Conservation (phyloP, 2,888 invertebrate genomes). For the Mythimna pallens region DNA sequence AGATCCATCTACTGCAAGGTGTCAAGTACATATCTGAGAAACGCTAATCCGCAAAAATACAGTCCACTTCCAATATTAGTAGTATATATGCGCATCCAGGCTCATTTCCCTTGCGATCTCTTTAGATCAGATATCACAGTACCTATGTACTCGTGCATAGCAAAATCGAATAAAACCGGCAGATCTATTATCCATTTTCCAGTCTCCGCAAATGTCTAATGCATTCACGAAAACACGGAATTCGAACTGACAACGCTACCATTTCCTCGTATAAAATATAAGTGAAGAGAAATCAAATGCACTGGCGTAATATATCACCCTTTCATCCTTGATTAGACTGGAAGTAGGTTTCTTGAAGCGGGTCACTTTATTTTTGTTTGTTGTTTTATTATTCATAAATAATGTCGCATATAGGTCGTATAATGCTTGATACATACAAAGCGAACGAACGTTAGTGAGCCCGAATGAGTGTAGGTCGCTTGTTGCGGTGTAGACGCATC, state of each 20-base stretch:
- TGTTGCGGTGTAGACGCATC: not conserved
- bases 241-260: not conserved
- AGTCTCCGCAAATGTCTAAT: not conserved
- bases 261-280: not conserved
- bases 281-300: not conserved
- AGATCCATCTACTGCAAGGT: no score
- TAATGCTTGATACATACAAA: not conserved
- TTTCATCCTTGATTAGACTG: constrained; percentile 17
- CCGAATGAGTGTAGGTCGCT: no score
- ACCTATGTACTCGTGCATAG: not conserved
- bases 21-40: no score
- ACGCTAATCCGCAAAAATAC: no score
- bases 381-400: constrained; percentile 37
- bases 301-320: not conserved
- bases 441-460: not conserved
- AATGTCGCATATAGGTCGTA: not conserved
- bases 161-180: not conserved
- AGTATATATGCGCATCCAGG: no score
- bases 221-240: not conserved
- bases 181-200: not conserved
- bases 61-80: no score
- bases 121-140: no score
- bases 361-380: constrained; percentile 12
- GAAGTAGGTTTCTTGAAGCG: not conserved
- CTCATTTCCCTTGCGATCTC: no score